Base-by-base conservation (phyloP, 1,140 invertebrate species). In the Sitobion miscanthi region DNA sequence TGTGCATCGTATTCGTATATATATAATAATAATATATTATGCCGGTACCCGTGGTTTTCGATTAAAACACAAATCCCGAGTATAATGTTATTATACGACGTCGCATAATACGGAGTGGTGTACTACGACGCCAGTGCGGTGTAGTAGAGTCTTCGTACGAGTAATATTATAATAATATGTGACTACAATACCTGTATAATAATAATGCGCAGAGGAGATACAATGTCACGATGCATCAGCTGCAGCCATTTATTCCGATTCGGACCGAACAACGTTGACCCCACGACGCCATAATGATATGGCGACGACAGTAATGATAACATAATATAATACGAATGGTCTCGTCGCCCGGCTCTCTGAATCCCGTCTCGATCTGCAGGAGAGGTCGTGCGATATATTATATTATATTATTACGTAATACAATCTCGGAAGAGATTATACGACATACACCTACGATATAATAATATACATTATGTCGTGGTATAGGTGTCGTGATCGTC, bases 21-120 rank as follows among this genome's bases (percentile, higher is more conserved):
- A 52, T 52, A 62, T n/a, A n/a, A 77, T 77, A 77, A 69, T 35
- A 77, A 77, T 77, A 77, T 77, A 35, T 77, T 77, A 77, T n/a
- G 14, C 14, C 62, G 62, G 62, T 17, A n/a, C 62, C 30, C n/a
- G 14, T 17, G 30, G 62, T 77, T 77, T 69, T 77, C 62, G 62
- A 77, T 77, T 77, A 77, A 77, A 77, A 77, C 62, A n/a, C 30
- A 77, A 77, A 77, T 77, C 62, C n/a, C 30, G 30, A 77, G 62
- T 17, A 77, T 77, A 77, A 77, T 77, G 62, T 77, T 77, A 77
- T 77, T 77, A n/a, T 77, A 42, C 4, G 3, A 4, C 42, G 3
- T 42, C 42, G 42, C 3, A 42, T 42, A 42, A 42, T 42, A 42
- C 35, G 35, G 42, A 42, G 42, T 42, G 2, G 42, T 42, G 42